Evolutionary conservation across 2,797 vertebrate genomes (phyloP).

Genomic region (Schizopygopsis malacanthus): DNA sequence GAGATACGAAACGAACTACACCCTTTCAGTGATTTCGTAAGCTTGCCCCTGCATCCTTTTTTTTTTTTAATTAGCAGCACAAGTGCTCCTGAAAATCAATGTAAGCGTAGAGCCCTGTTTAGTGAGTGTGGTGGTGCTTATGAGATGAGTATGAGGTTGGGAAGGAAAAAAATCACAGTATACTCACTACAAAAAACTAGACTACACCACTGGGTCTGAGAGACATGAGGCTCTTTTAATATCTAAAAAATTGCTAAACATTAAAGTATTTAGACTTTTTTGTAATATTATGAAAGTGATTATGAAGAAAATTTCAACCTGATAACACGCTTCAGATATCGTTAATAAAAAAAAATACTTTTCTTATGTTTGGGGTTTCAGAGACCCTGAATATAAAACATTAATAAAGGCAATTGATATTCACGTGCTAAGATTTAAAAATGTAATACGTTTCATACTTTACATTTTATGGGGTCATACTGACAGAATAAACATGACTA

Average conservation of each 20-base stretch:
- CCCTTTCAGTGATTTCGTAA: too few relatives aligned
- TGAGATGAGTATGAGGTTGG: too few relatives aligned
- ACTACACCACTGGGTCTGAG: not conserved
- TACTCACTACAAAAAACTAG: too few relatives aligned
- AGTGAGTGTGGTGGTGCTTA: too few relatives aligned
- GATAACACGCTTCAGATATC: not conserved
- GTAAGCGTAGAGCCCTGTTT: too few relatives aligned
- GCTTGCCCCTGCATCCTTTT: too few relatives aligned
- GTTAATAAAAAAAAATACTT: slow-evolving; percentile 1
- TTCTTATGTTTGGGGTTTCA: not conserved
- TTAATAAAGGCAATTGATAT: not conserved
- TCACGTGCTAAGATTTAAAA: too few relatives aligned
- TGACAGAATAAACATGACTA: not conserved
- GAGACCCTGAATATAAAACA: slow-evolving; percentile 13
- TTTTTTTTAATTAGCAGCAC: too few relatives aligned
- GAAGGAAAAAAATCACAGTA: too few relatives aligned
- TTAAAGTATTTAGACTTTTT: not conserved
- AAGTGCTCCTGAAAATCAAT: too few relatives aligned
- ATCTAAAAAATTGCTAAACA: not conserved
- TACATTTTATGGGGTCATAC: not conserved
- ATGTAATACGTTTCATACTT: too few relatives aligned
- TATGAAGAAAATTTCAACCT: not conserved
- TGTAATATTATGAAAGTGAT: not conserved
- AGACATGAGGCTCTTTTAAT: slow-evolving; percentile 5
- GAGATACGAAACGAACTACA: too few relatives aligned